Evolutionary conservation across 2,888 invertebrate genomes (phyloP), one percentile per base, ranked within the genome.

Genomic region (Anticlea derivata): DNA sequence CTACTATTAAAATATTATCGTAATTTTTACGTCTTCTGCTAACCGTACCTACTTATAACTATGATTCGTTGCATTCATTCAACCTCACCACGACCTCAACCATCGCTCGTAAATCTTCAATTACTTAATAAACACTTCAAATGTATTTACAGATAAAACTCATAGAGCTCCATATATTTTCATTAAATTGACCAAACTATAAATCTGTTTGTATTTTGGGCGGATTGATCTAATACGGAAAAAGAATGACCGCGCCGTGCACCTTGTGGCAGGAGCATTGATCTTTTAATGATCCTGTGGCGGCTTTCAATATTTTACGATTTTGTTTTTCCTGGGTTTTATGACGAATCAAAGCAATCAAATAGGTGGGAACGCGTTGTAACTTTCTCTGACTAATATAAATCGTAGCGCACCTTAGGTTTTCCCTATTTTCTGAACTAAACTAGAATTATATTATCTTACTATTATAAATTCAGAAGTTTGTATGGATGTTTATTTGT

Each of bases 201-300:
- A 58, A 68, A 65, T 58, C 58, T 29, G 39, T 59, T 63, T 65
- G 63, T 67, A 70, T 70, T 70, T 69, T 46, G 58, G 60, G 50
- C 54, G 67, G 72, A 74, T 74, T 76, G 70, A 74, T 70, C 70
- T 63, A 66, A 68, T 66, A 71, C 67, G 59, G 70, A 73, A 70
- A 66, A 59, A 59, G 58, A 59, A 68, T 50, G 17, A 49, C 50
- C 48, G 56, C 41, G 35, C 44, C 55, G 47, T 58, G 55, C 64
- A 58, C 57, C 56, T 55, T 59, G n/a, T n/a, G 20, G 40, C 35
- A 55, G 49, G 63, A 56, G 54, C 65, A 62, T 65, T 66, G 63
- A 68, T 67, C 60, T 66, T 60, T 70, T 67, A 55, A 69, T 58
- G 63, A 58, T 54, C 48, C 55, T 50, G 51, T 49, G 50, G 2